phyloP scores from a whole-genome alignment of 2,888 invertebrate species.

The Augiades crinisus region DNA sequence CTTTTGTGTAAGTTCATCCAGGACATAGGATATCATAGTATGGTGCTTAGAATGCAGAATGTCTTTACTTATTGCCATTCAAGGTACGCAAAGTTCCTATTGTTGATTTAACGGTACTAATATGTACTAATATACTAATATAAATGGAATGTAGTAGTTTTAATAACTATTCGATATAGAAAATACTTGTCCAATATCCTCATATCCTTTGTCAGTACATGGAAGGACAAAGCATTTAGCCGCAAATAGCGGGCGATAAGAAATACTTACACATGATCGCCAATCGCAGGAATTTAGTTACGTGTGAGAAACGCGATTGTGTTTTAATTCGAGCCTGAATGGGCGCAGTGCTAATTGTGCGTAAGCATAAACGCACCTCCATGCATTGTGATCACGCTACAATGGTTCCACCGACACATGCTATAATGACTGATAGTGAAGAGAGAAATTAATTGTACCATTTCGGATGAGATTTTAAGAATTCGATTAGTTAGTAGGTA shows the following conservation, averaged over 20 bases:
- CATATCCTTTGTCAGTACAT: no score
- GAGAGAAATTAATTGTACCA: background rate
- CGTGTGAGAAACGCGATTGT: slow-evolving; percentile 13
- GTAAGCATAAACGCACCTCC: slow-evolving; percentile 20
- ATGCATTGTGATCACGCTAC: slow-evolving; percentile 34
- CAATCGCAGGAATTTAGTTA: background rate
- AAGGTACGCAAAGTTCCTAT: no score
- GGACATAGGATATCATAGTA: no score
- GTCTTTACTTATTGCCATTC: no score
- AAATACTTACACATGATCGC: background rate
- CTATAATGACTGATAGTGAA: background rate
- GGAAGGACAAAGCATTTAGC: background rate
- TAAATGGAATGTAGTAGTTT: no score
- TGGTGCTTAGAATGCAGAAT: no score
- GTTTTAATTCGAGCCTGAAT: slow-evolving; percentile 24
- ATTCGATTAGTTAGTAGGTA: background rate
- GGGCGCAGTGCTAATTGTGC: slow-evolving; percentile 27
- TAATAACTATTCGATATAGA: no score
- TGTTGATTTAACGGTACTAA: no score
- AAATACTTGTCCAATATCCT: no score
- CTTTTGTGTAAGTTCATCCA: no score
- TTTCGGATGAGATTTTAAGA: background rate
- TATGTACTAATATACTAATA: no score
- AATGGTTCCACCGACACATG: slow-evolving; percentile 23
- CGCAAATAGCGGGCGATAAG: background rate